Evolutionary conservation across 2,113 vertebrate species (phyloP), one percentile per base, ranked within the genome.

Genomic region (Heteronetta atricapilla): DNA sequence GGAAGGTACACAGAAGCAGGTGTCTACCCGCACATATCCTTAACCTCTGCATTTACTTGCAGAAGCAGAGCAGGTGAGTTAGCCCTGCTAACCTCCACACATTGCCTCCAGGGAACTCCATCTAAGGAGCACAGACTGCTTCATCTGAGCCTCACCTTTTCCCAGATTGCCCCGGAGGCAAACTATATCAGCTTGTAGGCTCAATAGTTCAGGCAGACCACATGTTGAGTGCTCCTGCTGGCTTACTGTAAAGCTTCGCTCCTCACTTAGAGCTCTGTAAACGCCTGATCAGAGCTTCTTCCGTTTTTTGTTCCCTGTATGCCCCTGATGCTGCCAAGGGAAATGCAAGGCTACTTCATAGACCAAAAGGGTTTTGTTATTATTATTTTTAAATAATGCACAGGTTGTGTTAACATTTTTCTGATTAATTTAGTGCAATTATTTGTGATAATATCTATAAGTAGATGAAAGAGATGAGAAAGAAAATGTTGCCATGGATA

Each of bases 1-100:
- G 1, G 4, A 48, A 48, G 15, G 10, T 14, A 7, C 3, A 17
- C 5, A 64, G 74, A 55, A 60, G 3, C 23, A 56, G 28, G 7
- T 28, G 19, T n/a, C 28, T 11, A 8, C 19, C 25, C 7, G 5
- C 13, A 33, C 3, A 0, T 21, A 11, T 20, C n/a, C 12, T n/a
- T 62, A 87, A 36, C 18, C 8, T 38, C 20, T 6, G 34, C 33
- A 14, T 19, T 72, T 59, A 64, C 56, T 16, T 52, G 34, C 22
- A 48, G 63, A 77, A 52, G 23, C 20, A 59, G 12, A 74, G 22
- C 1, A 56, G 33, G 60, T 8, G 52, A 23, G 38, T 44, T 28
- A 2, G 5, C 22, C 69, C 64, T 18, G 7, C 67, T 79, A 55
- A 66, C 17, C n/a, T 69, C 58, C 18, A 2, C 46, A 23, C 8